phyloP scores from a whole-genome alignment of 2,797 vertebrate genomes.

The Brachyalestes nurse region DNA sequence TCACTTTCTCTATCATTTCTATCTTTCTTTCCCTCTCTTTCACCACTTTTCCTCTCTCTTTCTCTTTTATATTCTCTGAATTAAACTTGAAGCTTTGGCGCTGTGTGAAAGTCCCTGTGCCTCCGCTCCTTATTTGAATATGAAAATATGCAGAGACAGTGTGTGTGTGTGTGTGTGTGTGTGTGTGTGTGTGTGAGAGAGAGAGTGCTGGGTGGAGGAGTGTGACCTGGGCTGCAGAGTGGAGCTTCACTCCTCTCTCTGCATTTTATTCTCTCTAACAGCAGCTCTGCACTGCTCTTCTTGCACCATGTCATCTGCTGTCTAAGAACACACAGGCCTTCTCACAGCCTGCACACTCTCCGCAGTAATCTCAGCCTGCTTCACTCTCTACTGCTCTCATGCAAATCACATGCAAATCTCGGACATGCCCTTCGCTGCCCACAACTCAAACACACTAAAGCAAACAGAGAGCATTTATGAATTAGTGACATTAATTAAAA shows the following conservation, averaged over 20 bases:
- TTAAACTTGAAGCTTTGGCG: neutral
- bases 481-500: slow-evolving; percentile 29
- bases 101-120: slow-evolving; percentile 11
- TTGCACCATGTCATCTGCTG: neutral
- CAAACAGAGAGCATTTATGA: slow-evolving; percentile 10
- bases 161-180: neutral
- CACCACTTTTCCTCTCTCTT: neutral
- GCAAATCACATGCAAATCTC: slow-evolving; percentile 46
- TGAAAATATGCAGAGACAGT: slow-evolving; percentile 40
- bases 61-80: neutral
- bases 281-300: neutral
- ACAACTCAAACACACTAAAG: slow-evolving; percentile 17
- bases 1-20: neutral
- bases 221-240: slow-evolving; percentile 15
- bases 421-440: slow-evolving; percentile 19
- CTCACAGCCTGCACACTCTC: slow-evolving; percentile 3
- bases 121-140: slow-evolving; percentile 55
- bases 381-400: slow-evolving; percentile 41
- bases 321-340: slow-evolving; percentile 11
- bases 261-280: slow-evolving; percentile 8
- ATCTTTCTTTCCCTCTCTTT: neutral
- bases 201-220: neutral
- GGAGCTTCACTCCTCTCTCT: neutral
- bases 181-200: slow-evolving; percentile 3
- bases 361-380: slow-evolving; percentile 8